A percentile compares a stretch with the other conserved stretches of the same genome.
phyloP scores from a whole-genome alignment of 2,888 invertebrate genomes.

The Dicycla oo region DNA sequence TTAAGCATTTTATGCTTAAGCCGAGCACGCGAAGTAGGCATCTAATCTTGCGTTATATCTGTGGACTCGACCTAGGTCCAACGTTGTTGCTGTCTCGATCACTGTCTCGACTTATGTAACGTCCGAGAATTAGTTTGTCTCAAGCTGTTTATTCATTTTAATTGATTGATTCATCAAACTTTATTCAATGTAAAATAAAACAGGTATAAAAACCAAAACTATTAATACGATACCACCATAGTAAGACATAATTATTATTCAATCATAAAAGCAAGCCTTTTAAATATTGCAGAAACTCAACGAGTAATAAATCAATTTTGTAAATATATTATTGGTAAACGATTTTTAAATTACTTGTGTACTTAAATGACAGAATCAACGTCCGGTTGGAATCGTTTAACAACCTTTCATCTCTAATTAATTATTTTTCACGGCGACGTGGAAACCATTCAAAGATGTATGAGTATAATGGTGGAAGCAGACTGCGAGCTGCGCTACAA shows the following conservation, averaged over 20 bases:
- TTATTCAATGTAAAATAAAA: slow-evolving; percentile 1
- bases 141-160: neutral
- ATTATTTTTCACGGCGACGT: slow-evolving; percentile 66
- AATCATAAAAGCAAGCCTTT: slow-evolving; percentile 41
- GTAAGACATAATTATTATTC: slow-evolving; percentile 38
- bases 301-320: slow-evolving; percentile 54
- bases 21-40: too few relatives aligned
- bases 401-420: slow-evolving; percentile 68
- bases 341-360: slow-evolving; percentile 60
- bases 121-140: neutral
- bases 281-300: slow-evolving; percentile 24
- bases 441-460: slow-evolving; percentile 58
- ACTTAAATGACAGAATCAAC: slow-evolving; percentile 58
- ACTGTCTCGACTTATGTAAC: too few relatives aligned
- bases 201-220: slow-evolving; percentile 11
- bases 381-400: slow-evolving; percentile 60
- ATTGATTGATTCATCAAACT: neutral
- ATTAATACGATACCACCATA: slow-evolving; percentile 20
- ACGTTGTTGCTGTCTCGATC: too few relatives aligned
- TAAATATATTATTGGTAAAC: slow-evolving; percentile 55
- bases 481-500: slow-evolving; percentile 7
- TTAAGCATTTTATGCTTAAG: too few relatives aligned
- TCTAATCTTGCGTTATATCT: too few relatives aligned
- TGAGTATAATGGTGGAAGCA: slow-evolving; percentile 22
- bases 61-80: neutral